A percentile compares a stretch with the other conserved stretches of the same genome.
Conservation (phyloP, 2,113 vertebrate genomes). For the Ammospiza nelsoni region DNA sequence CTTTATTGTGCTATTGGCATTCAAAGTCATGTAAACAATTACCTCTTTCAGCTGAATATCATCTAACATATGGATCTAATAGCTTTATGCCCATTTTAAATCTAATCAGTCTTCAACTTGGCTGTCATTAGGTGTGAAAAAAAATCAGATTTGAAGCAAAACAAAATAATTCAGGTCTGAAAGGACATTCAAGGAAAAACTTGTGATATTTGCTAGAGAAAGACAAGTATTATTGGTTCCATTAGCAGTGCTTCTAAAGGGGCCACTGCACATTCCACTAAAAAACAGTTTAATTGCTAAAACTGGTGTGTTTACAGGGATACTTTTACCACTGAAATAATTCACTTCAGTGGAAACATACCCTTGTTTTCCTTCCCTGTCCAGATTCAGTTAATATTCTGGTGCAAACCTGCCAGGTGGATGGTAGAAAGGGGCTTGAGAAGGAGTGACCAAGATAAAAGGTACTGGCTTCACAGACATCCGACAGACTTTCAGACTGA, state of each 20-base stretch:
- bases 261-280: background rate
- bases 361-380: background rate
- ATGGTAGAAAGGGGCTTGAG: background rate
- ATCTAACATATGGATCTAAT: constrained; percentile 31
- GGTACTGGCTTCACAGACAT: background rate
- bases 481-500: background rate
- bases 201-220: background rate
- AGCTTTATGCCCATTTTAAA: constrained; percentile 16
- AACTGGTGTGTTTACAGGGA: background rate
- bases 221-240: background rate
- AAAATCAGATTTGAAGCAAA: constrained; percentile 13
- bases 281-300: background rate
- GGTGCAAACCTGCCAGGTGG: background rate
- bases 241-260: background rate
- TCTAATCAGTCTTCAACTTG: constrained; percentile 7
- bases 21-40: constrained; percentile 57
- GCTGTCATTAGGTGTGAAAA: background rate
- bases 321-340: background rate
- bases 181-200: constrained; percentile 15
- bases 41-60: constrained; percentile 14
- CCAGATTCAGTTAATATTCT: background rate
- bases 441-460: background rate
- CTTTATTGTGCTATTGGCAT: constrained; percentile 42
- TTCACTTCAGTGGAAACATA: background rate
- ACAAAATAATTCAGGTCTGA: constrained; percentile 7